Conservation (phyloP, 2,113 vertebrate genomes). For the Seriola quinqueradiata region DNA sequence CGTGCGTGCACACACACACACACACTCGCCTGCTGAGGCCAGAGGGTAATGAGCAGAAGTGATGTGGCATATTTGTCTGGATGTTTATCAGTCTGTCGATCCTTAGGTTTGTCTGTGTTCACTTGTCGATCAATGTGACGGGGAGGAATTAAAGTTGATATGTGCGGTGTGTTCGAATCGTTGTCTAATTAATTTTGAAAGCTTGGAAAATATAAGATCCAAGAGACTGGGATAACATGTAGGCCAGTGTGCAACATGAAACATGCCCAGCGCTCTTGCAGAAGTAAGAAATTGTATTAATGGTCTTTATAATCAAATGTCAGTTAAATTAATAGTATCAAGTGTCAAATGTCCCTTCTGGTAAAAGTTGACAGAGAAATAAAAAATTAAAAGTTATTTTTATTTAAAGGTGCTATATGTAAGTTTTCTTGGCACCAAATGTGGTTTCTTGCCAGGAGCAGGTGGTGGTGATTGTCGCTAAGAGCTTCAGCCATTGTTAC, state of each 20-base stretch:
- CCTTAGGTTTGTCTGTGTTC: conserved; percentile 25
- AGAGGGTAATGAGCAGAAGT: conserved; percentile 49
- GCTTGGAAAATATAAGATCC: not conserved
- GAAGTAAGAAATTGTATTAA: not conserved
- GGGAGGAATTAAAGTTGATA: not conserved
- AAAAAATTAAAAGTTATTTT: no score
- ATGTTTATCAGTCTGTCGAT: conserved; percentile 35
- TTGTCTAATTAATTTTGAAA: not conserved
- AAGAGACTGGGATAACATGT: not conserved
- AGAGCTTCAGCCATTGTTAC: no score
- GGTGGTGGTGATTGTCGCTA: no score
- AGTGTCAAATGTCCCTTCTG: no score
- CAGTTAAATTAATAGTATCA: not conserved
- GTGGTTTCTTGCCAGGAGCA: no score
- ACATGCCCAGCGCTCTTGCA: not conserved
- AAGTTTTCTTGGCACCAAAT: no score
- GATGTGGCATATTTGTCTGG: conserved; percentile 29
- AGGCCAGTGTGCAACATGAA: not conserved
- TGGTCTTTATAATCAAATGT: not conserved
- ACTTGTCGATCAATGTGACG: conserved; percentile 16
- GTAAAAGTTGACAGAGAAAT: no score
- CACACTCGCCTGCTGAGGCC: conserved; percentile 37
- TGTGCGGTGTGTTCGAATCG: not conserved
- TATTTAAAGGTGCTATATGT: no score
- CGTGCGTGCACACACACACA: no score